phyloP scores from a whole-genome alignment of 2,797 vertebrate species.

The Cyprinella venusta region DNA sequence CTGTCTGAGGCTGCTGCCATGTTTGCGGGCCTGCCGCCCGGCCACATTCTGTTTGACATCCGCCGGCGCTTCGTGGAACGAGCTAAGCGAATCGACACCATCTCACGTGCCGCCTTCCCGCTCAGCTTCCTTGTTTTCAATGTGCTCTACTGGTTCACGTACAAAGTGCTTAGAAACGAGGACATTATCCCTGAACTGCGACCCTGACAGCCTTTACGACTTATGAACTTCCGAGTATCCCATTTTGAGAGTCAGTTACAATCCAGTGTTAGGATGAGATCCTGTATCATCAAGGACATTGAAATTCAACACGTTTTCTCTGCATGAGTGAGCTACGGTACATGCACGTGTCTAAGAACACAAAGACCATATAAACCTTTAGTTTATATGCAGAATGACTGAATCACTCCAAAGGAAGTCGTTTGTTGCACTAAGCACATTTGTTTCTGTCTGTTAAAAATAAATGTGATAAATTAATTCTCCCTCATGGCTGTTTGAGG shows the following conservation, averaged over 20 bases:
- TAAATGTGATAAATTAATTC: neutral
- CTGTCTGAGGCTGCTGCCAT: conserved; percentile 79
- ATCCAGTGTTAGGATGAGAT: neutral
- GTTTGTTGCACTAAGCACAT: neutral
- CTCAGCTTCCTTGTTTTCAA: conserved; percentile 95
- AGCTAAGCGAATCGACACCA: conserved; percentile 91
- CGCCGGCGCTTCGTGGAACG: conserved; percentile 81
- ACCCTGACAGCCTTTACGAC: conserved; percentile 43
- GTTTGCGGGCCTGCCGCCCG: conserved; percentile 78
- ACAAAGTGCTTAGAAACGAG: conserved; percentile 89
- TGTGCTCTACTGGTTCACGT: conserved; percentile 93
- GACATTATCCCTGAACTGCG: conserved; percentile 80
- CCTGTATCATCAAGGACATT: neutral
- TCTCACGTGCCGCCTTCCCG: conserved; percentile 90
- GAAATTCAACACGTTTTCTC: neutral
- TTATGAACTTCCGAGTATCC: neutral
- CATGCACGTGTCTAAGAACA: conserved; percentile 7
- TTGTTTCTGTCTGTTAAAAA: neutral
- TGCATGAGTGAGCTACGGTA: conserved; percentile 8
- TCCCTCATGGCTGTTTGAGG: neutral
- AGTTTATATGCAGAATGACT: neutral
- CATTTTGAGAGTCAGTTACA: neutral
- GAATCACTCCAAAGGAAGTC: neutral
- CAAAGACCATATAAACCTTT: neutral
- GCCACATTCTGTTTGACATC: conserved; percentile 80